These are phyloP conservation scores for Danio choprae DNA, from an alignment of 2,797 vertebrate species.

Conservation along the genomic window DNA sequence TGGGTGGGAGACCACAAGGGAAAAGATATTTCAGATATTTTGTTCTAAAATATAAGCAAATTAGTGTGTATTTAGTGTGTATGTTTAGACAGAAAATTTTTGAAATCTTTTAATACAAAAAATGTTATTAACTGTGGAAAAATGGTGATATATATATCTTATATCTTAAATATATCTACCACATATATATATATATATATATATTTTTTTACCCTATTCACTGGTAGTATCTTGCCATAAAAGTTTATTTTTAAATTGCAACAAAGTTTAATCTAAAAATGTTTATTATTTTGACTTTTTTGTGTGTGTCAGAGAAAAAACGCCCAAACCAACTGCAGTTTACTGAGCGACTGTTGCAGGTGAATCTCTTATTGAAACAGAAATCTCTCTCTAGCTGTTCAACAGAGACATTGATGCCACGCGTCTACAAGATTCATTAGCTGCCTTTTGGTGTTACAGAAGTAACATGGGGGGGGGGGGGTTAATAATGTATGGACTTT, in stretches of 20 bases:
- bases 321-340: not conserved
- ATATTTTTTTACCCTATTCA: too few relatives aligned
- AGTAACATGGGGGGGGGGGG: slow-evolving; percentile 8
- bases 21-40: too few relatives aligned
- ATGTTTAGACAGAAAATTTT: too few relatives aligned
- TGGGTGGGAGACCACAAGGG: too few relatives aligned
- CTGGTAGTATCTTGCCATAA: too few relatives aligned
- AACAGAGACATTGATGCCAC: slow-evolving; percentile 6
- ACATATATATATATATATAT: too few relatives aligned
- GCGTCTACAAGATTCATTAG: slow-evolving; percentile 40
- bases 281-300: not conserved
- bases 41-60: too few relatives aligned
- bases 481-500: slow-evolving; percentile 53
- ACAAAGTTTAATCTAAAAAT: not conserved
- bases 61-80: too few relatives aligned
- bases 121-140: too few relatives aligned
- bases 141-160: too few relatives aligned
- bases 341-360: not conserved
- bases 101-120: too few relatives aligned
- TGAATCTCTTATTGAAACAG: not conserved
- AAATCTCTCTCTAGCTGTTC: not conserved
- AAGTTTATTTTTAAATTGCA: not conserved
- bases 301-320: not conserved
- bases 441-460: slow-evolving; percentile 19
- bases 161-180: too few relatives aligned